Evolutionary conservation across 1,140 invertebrate genomes (phyloP).

Genomic region (Battus philenor): DNA sequence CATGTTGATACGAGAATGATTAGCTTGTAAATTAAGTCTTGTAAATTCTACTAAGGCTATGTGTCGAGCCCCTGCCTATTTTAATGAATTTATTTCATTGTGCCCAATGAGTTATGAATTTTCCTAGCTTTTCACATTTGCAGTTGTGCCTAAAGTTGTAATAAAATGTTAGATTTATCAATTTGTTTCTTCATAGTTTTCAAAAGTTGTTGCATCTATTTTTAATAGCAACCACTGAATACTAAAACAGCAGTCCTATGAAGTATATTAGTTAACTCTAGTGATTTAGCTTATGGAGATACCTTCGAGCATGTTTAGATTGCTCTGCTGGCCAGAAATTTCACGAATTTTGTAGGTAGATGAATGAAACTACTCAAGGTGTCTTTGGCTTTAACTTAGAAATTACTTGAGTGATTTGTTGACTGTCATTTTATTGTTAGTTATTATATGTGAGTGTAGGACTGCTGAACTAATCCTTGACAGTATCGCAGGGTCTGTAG

Average conservation of each 20-base stretch:
- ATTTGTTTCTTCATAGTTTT: slow-evolving; percentile 38
- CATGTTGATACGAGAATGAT: slow-evolving; percentile 25
- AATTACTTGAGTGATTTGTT: slow-evolving; percentile 46
- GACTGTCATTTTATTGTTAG: slow-evolving; percentile 60
- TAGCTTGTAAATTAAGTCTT: slow-evolving; percentile 21
- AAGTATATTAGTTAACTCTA: slow-evolving; percentile 23
- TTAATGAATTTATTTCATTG: slow-evolving; percentile 40
- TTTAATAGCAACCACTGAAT: slow-evolving; percentile 40
- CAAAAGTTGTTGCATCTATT: slow-evolving; percentile 37
- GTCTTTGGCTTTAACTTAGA: slow-evolving; percentile 30
- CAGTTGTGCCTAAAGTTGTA: slow-evolving; percentile 57
- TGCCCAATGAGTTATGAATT: slow-evolving; percentile 55
- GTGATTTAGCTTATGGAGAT: slow-evolving; percentile 23
- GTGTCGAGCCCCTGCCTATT: slow-evolving; percentile 23
- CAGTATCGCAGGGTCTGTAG: slow-evolving; percentile 28
- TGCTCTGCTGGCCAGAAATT: slow-evolving; percentile 41
- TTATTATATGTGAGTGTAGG: slow-evolving; percentile 54
- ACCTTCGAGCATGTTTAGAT: slow-evolving; percentile 22
- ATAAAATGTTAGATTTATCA: slow-evolving; percentile 35
- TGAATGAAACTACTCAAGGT: slow-evolving; percentile 28
- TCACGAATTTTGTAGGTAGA: slow-evolving; percentile 21
- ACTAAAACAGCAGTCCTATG: slow-evolving; percentile 49
- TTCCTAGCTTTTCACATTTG: slow-evolving; percentile 58
- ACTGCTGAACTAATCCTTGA: slow-evolving; percentile 44
- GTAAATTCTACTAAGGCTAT: slow-evolving; percentile 43